Evolutionary conservation across 2,113 vertebrate species (phyloP).

Genomic region (Anhinga rufa): DNA sequence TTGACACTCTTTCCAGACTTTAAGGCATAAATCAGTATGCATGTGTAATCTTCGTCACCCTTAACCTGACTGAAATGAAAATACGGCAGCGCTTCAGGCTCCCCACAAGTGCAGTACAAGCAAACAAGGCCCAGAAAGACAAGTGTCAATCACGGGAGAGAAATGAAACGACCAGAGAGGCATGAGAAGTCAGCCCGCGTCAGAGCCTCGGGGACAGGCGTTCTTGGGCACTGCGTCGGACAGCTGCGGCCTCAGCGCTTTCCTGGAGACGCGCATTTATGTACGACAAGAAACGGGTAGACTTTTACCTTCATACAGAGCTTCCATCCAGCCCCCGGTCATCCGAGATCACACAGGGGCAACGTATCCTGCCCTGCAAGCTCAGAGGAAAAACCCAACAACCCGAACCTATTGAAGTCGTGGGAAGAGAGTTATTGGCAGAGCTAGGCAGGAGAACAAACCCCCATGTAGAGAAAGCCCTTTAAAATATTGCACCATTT

Average conservation of each 20-base stretch:
- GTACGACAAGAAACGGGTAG: neutral
- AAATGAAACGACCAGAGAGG: neutral
- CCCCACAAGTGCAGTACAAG: neutral
- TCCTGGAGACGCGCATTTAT: neutral
- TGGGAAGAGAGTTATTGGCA: neutral
- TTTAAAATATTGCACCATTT: neutral
- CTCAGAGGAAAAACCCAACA: neutral
- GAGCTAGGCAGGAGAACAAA: neutral
- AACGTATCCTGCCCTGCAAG: neutral
- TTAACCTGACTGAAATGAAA: conserved; percentile 54
- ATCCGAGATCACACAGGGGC: neutral
- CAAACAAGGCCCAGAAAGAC: conserved; percentile 43
- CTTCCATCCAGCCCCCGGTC: neutral
- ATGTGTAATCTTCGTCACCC: conserved; percentile 64
- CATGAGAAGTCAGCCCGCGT: conserved; percentile 7
- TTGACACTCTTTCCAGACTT: conserved; percentile 56
- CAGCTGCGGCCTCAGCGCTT: neutral
- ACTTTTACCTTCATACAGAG: neutral
- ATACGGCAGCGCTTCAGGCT: conserved; percentile 35
- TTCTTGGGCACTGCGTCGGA: neutral
- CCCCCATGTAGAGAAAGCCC: neutral
- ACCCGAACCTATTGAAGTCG: neutral
- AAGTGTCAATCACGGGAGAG: conserved; percentile 46
- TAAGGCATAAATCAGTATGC: conserved; percentile 59
- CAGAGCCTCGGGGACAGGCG: neutral